phyloP scores from a whole-genome alignment of 2,113 vertebrate species.

The Gallinago jamesoni region DNA sequence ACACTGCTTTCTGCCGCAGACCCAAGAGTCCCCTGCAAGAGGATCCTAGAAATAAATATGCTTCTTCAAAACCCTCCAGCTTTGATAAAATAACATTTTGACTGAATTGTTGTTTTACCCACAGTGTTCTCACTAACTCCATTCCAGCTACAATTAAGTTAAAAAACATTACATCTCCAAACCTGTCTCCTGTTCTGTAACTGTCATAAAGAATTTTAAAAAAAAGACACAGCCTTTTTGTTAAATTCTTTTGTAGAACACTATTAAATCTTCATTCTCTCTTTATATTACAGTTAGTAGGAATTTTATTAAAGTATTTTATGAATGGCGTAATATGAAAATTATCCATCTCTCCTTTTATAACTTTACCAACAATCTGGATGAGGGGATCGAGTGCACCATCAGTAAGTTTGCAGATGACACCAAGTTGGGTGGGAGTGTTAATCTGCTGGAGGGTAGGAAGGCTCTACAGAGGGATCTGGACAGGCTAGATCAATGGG shows the following conservation, averaged over 20 bases:
- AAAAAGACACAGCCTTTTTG: not conserved
- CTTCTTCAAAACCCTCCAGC: conserved; percentile 14
- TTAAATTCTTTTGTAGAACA: not conserved
- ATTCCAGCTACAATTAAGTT: conserved; percentile 19
- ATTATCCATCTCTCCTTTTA: not conserved
- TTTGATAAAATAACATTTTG: conserved; percentile 33
- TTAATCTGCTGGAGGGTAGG: not conserved
- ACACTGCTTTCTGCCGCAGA: not conserved
- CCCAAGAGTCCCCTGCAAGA: not conserved
- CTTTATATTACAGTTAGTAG: not conserved
- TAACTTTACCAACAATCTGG: not conserved
- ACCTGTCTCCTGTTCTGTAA: not conserved
- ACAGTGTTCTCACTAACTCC: not conserved
- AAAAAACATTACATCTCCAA: not conserved
- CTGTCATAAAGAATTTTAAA: not conserved
- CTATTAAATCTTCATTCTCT: not conserved
- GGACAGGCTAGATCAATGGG: not conserved
- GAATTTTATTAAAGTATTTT: conserved; percentile 38
- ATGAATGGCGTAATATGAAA: conserved; percentile 20
- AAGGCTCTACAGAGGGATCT: not conserved
- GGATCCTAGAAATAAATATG: conserved; percentile 3
- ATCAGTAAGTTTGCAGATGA: not conserved
- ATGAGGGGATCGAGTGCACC: not conserved
- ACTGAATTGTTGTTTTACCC: conserved; percentile 24
- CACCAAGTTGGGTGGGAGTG: not conserved